Conservation (phyloP, 2,113 vertebrate species). For the Xenus cinereus region DNA sequence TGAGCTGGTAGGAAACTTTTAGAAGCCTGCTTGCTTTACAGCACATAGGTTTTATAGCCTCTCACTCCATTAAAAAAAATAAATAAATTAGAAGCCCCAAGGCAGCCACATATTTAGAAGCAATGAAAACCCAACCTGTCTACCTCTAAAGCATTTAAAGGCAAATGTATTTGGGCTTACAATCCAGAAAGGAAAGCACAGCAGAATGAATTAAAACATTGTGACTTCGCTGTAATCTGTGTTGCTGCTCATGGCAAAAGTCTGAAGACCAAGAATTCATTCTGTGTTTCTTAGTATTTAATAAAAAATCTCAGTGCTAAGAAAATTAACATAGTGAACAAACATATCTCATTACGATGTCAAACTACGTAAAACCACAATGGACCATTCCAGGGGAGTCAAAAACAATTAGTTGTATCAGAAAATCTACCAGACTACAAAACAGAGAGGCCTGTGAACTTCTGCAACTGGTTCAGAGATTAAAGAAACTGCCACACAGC, state of each 20-base stretch:
- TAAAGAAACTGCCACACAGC: not conserved
- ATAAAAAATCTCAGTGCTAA: conserved; percentile 37
- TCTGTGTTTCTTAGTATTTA: conserved; percentile 39
- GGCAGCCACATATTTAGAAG: conserved; percentile 65
- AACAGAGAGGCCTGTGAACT: not conserved
- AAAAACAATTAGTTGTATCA: conserved; percentile 19
- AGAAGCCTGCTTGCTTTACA: conserved; percentile 42
- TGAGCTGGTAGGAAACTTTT: conserved; percentile 11
- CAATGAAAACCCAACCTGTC: conserved; percentile 70
- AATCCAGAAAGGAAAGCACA: conserved; percentile 13
- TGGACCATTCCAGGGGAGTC: not conserved
- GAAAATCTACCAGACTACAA: conserved; percentile 44
- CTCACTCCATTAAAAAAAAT: conserved; percentile 74
- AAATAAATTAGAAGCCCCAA: conserved; percentile 73
- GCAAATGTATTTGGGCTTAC: conserved; percentile 38
- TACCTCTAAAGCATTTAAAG: conserved; percentile 60
- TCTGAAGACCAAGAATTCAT: conserved; percentile 34
- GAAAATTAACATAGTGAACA: conserved; percentile 20
- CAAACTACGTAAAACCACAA: not conserved
- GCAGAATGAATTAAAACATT: conserved; percentile 67
- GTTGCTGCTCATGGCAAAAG: not conserved
- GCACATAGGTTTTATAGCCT: conserved; percentile 67
- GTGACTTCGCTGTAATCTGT: conserved; percentile 48
- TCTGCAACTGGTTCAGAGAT: not conserved
- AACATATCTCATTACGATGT: not conserved